Percentiles rank a stretch among this genome's conserved stretches.
Evolutionary conservation across 1,140 invertebrate genomes (phyloP).

Genomic region (Adoxophyes honmai): DNA sequence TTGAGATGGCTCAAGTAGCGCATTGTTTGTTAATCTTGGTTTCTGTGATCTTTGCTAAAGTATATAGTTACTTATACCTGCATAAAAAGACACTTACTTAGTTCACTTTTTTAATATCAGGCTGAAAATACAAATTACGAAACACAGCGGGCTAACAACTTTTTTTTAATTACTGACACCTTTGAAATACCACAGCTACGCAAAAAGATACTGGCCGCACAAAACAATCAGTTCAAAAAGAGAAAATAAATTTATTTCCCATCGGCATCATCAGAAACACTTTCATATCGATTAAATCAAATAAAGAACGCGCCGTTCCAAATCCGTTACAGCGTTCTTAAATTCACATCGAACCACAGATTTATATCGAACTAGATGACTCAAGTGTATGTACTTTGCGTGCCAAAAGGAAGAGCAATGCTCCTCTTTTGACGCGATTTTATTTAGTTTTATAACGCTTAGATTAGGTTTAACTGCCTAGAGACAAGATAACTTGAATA

Average conservation of each 20-base stretch:
- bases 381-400: too few relatives aligned
- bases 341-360: conserved; percentile 31
- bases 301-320: conserved; percentile 17
- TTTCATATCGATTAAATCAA: conserved; percentile 12
- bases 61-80: too few relatives aligned
- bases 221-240: not conserved
- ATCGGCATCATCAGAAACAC: not conserved
- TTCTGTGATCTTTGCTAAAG: not conserved
- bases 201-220: not conserved
- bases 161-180: not conserved
- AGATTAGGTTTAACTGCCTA: too few relatives aligned
- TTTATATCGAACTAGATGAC: too few relatives aligned
- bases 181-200: not conserved
- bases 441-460: too few relatives aligned
- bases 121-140: too few relatives aligned
- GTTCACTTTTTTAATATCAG: too few relatives aligned
- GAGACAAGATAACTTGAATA: too few relatives aligned
- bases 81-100: too few relatives aligned
- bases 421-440: too few relatives aligned
- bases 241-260: not conserved
- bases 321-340: conserved; percentile 34
- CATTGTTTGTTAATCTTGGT: not conserved
- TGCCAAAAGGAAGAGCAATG: too few relatives aligned
- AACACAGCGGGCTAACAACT: too few relatives aligned
- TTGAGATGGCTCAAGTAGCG: not conserved